Evolutionary conservation across 2,888 invertebrate genomes (phyloP).

Genomic region (Oscheius sp.): DNA sequence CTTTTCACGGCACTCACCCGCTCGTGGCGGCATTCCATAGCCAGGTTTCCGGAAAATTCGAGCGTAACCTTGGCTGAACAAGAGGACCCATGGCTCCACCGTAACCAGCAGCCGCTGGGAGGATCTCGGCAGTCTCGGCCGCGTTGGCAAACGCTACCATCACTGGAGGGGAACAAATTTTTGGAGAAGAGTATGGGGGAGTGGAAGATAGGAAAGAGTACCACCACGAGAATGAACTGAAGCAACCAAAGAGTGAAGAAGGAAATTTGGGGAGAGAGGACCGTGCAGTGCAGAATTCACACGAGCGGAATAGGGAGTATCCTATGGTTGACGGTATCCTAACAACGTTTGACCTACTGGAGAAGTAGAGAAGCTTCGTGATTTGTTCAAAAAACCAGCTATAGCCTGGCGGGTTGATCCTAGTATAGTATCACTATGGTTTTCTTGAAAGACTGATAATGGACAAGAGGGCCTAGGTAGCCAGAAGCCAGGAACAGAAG

Average conservation of each 20-base stretch:
- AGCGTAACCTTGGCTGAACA: constrained; percentile 39
- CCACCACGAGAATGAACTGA: no score
- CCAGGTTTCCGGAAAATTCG: constrained; percentile 63
- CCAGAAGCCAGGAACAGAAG: no score
- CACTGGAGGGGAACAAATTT: not conserved
- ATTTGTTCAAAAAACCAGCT: no score
- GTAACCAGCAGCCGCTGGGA: not conserved
- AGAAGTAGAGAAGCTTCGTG: no score
- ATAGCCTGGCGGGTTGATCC: no score
- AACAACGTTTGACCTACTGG: no score
- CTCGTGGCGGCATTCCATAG: constrained; percentile 30
- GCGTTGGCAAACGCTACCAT: constrained; percentile 24
- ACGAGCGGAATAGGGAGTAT: not conserved
- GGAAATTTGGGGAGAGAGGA: no score
- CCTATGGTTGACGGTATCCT: no score
- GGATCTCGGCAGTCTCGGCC: constrained; percentile 1
- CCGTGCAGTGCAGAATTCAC: constrained; percentile 9
- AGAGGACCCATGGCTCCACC: not conserved
- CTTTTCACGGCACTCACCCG: constrained; percentile 21
- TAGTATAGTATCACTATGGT: no score
- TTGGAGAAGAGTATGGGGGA: not conserved
- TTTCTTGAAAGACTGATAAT: no score
- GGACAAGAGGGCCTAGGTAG: no score
- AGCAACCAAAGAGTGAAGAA: no score
- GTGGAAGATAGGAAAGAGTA: constrained; percentile 7